These are phyloP conservation scores for Cassiopea xamachana DNA, from an alignment of 30 jellyfish, hydroid and myxozoan genomes.

Conservation along the genomic window DNA sequence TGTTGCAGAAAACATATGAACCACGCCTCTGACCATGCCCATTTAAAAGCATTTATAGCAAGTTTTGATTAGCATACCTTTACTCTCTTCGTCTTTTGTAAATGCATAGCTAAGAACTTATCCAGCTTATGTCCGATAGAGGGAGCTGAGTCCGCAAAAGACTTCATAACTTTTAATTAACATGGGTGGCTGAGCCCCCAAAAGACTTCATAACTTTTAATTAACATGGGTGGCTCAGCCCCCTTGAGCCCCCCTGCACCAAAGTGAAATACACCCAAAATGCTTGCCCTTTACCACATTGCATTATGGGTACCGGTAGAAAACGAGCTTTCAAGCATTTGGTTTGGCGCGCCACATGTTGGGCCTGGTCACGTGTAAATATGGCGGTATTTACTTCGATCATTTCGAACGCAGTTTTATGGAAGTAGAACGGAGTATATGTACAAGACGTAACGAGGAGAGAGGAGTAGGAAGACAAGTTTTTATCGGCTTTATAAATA, in stretches of 20 bases:
- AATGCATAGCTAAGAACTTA: too few species aligned
- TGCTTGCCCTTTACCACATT: not conserved
- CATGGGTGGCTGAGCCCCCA: not conserved
- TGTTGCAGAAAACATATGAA: too few species aligned
- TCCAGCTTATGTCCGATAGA: too few species aligned
- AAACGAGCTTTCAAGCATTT: not conserved
- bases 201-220: too few species aligned
- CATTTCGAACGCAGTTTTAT: not conserved
- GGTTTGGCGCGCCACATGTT: conserved; percentile 51
- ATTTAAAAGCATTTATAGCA: too few species aligned
- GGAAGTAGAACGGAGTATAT: not conserved
- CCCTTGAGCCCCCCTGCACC: not conserved
- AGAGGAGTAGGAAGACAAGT: not conserved
- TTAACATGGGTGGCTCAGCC: not conserved
- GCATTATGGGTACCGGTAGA: conserved; percentile 15
- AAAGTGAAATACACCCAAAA: too few species aligned
- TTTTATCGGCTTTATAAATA: not conserved
- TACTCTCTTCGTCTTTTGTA: too few species aligned
- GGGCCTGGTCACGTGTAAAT: conserved; percentile 35
- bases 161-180: too few species aligned
- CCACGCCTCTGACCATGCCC: too few species aligned
- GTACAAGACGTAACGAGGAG: not conserved
- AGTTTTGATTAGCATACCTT: too few species aligned
- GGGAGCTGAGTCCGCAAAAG: too few species aligned
- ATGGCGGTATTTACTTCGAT: conserved; percentile 23